Evolutionary conservation across 2,888 invertebrate genomes (phyloP), one percentile per base, ranked within the genome.

Genomic region (Mechanitis messenoides): DNA sequence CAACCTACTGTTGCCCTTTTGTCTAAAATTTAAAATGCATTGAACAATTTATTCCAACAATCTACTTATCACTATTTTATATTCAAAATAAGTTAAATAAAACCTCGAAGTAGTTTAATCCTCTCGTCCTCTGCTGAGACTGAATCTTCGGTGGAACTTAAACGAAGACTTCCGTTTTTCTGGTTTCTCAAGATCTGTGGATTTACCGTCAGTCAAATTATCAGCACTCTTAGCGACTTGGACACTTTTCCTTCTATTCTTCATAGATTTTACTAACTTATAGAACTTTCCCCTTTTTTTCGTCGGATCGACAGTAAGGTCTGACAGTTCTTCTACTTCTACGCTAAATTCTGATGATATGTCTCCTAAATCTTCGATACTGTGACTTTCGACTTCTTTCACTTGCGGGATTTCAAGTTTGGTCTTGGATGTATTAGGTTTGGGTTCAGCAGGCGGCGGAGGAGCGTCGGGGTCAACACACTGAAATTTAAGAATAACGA

Each of bases 291-390:
- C 90, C 62, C 78, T 85, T 67, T 87, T 88, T 67, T 89, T 89
- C 0, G 79, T 74, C 1, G 85, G 81, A 56, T 87, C 87, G 53
- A 79, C 74, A 2, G 70, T 69, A 3, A 80, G 71, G 35, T 87
- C 86, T 2, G 80, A 68, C 0, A 79, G 70, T 45, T 89, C 89
- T 67, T 89, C 89, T 1, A 89, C 88, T 78, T 89, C 88, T 7
- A 88, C 88, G 70, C 87, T 87, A 76, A 90, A 89, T 66, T 90
- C 90, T 63, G 90, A 90, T 55, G 88, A 89, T 75, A 90, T 80
- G 77, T 90, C 90, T 68, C 89, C 89, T 12, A 90, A 77, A 68
- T 90, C 90, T 74, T 90, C 90, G 20, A 90, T 83, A 72, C 89
- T 89, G 69, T 87, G 87, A 59, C 83, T 81, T 64, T 87, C 85